These are phyloP conservation scores for Bufo bufo DNA, from an alignment of 2,113 vertebrate genomes.

Conservation along the genomic window DNA sequence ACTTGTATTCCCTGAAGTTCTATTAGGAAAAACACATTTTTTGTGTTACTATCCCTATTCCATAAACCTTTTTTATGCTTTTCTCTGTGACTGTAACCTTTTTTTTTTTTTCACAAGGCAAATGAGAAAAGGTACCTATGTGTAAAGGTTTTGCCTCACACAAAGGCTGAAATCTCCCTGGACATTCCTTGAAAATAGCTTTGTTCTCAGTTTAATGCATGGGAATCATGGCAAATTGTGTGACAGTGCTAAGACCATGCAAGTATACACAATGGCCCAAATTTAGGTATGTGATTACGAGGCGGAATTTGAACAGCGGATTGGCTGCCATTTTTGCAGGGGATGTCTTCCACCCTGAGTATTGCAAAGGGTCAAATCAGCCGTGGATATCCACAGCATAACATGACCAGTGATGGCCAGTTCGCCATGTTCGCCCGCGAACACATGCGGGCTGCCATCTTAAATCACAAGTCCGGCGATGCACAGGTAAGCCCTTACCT, in stretches of 20 bases:
- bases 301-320: too few relatives aligned
- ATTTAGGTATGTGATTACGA: too few relatives aligned
- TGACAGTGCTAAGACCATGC: too few relatives aligned
- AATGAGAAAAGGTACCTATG: not conserved
- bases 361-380: too few relatives aligned
- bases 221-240: not conserved
- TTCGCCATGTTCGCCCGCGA: too few relatives aligned
- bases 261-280: not conserved
- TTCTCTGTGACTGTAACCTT: conserved; percentile 29
- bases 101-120: conserved; percentile 32
- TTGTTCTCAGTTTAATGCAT: not conserved
- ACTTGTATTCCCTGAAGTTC: conserved; percentile 25
- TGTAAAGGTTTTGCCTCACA: not conserved
- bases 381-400: too few relatives aligned
- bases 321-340: too few relatives aligned
- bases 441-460: too few relatives aligned
- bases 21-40: conserved; percentile 52
- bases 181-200: conserved; percentile 14
- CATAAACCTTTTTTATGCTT: conserved; percentile 36
- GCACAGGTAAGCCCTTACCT: too few relatives aligned
- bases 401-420: too few relatives aligned
- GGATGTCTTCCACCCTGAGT: too few relatives aligned
- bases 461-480: too few relatives aligned
- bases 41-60: conserved; percentile 39
- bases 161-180: not conserved